Evolutionary conservation across 2,113 vertebrate genomes (phyloP), one percentile per base, ranked within the genome.

Genomic region (Hypanus sabinus): DNA sequence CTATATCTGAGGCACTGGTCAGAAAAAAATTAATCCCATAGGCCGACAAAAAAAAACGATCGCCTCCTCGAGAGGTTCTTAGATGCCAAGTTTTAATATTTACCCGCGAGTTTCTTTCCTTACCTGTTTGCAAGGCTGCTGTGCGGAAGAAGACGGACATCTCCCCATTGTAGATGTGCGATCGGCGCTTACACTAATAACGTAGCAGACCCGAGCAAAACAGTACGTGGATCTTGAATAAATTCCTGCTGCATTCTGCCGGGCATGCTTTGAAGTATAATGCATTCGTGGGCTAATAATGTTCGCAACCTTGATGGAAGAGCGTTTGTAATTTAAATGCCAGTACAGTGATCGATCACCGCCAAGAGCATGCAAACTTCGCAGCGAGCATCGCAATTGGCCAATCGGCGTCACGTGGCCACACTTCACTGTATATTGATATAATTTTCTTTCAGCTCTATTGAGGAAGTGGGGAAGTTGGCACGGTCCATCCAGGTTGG

Each of bases 321-420:
- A 98, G 97, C 96, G 96, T 97, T 96, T 96, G 96, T 97, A 97
- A 99, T 99, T 99, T 98, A 98, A 99, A 99, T 99, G 98, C 96
- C 97, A 97, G 96, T 96, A 96, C 96, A 96, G 97, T 97, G 97
- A 98, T 98, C 98, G 97, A 97, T 97, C 98, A 97, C 96, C 94
- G 95, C 96, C 96, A 94, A 96, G 96, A 97, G 97, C 97, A 96
- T 94, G 97, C 97, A 97, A 97, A 97, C 97, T 97, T 96, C 97
- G 96, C 96, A 96, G 97, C 95, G 95, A 94, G 95, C 94, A 94
- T 96, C 85, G 95, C 97, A 96, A 99, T 98, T 99, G 98, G 98
- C 97, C 97, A 97, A 95, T 95, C 95, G 65, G 79, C 94, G 93
- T 96, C 98, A 98, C 97, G 97, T 98, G 97, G 96, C 96, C 95